Conservation (phyloP, 1,140 invertebrate species). For the Lutraria rhynchaena region DNA sequence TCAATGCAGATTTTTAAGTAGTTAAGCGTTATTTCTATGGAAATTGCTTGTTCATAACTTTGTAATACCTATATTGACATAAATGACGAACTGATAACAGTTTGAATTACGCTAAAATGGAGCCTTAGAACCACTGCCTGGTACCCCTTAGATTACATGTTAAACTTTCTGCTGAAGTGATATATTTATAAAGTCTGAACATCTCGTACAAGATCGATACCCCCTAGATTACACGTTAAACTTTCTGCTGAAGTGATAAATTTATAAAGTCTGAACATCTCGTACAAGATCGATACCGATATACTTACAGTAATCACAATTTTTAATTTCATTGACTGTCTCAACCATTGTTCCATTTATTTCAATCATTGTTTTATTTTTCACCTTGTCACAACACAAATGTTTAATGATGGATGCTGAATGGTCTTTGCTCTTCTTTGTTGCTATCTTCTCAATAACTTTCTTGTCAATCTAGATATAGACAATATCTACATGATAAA, state of each 20-base stretch:
- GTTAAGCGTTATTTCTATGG: neutral
- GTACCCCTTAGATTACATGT: too few relatives aligned
- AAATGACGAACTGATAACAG: too few relatives aligned
- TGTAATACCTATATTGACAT: neutral
- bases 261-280: too few relatives aligned
- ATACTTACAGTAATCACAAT: slow-evolving; percentile 44
- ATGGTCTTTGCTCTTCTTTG: neutral
- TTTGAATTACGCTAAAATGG: too few relatives aligned
- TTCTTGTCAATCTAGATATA: slow-evolving; percentile 60
- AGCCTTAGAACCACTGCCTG: too few relatives aligned
- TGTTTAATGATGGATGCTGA: slow-evolving; percentile 49
- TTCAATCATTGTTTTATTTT: slow-evolving; percentile 20
- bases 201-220: too few relatives aligned
- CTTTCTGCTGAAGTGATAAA: too few relatives aligned
- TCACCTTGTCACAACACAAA: slow-evolving; percentile 43
- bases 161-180: too few relatives aligned
- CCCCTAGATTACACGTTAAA: too few relatives aligned
- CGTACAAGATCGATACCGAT: neutral
- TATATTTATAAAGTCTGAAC: too few relatives aligned
- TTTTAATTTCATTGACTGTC: slow-evolving; percentile 26
- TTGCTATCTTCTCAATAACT: slow-evolving; percentile 51
- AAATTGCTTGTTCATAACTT: neutral
- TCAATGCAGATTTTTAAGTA: neutral
- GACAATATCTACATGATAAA: too few relatives aligned
- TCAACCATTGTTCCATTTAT: slow-evolving; percentile 39